phyloP scores from a whole-genome alignment of 2,797 vertebrate genomes.

The Micromesistius poutassou region DNA sequence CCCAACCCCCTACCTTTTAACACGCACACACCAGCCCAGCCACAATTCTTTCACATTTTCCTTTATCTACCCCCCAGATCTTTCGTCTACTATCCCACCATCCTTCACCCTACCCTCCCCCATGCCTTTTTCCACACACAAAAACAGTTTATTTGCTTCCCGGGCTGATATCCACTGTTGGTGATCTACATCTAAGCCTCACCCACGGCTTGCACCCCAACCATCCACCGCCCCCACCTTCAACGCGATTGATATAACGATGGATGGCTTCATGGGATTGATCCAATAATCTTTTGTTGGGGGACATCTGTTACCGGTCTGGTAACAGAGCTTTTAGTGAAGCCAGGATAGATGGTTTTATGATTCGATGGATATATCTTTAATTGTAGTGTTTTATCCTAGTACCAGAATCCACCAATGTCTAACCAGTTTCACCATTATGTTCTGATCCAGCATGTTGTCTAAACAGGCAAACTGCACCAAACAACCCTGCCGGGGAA shows the following conservation, averaged over 20 bases:
- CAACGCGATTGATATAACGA: too few species aligned
- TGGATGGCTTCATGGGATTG: too few species aligned
- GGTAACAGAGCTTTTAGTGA: too few species aligned
- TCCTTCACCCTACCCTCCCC: too few species aligned
- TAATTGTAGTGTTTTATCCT: background rate
- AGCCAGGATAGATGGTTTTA: too few species aligned
- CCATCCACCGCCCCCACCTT: background rate
- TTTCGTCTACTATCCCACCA: background rate
- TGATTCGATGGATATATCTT: background rate
- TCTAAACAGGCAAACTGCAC: background rate
- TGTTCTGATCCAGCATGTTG: background rate
- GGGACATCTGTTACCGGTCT: too few species aligned
- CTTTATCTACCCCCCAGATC: too few species aligned
- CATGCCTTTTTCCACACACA: background rate
- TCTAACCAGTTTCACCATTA: background rate
- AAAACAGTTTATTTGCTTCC: background rate
- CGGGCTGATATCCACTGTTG: background rate
- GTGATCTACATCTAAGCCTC: background rate
- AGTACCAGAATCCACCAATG: too few species aligned
- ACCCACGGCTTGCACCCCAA: background rate
- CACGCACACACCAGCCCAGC: background rate
- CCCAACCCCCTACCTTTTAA: background rate
- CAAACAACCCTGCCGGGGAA: background rate
- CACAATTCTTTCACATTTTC: too few species aligned
- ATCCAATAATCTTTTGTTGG: too few species aligned